phyloP scores from a whole-genome alignment of 2,113 vertebrate genomes.

The Octodon degus region DNA sequence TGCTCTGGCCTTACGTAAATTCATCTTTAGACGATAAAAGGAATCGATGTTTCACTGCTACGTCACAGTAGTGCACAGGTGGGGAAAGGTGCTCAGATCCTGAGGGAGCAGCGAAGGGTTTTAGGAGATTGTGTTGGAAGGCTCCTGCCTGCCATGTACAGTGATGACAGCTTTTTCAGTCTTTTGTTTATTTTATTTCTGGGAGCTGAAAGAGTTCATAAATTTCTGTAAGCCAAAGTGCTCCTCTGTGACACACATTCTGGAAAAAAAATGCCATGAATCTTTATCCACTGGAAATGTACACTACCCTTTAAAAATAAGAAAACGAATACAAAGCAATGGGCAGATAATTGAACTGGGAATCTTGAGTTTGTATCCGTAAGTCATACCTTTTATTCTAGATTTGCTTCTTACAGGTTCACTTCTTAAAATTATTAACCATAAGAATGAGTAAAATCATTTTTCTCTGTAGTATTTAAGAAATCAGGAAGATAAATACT shows the following conservation, averaged over 20 bases:
- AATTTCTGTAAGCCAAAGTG: not conserved
- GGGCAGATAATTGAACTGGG: not conserved
- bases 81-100: not conserved
- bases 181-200: conserved; percentile 34
- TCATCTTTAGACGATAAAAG: not conserved
- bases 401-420: conserved; percentile 14
- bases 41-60: not conserved
- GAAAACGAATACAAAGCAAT: not conserved
- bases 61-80: not conserved
- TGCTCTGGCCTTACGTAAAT: not conserved
- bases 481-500: conserved; percentile 46
- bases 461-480: not conserved
- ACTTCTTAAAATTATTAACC: conserved; percentile 46
- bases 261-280: not conserved
- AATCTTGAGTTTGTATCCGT: not conserved
- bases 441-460: not conserved
- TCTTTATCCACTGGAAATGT: not conserved
- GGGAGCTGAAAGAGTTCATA: conserved; percentile 32
- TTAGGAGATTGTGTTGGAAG: not conserved
- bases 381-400: conserved; percentile 16
- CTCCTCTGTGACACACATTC: conserved; percentile 38
- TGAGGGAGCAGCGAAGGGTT: not conserved
- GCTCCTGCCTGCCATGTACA: not conserved
- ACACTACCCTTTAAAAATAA: conserved; percentile 25
- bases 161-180: not conserved